A percentile compares a stretch with the other conserved stretches of the same genome.
These are phyloP conservation scores for Drosophila athabasca DNA, from an alignment of 1,140 invertebrate species.

Conservation along the genomic window DNA sequence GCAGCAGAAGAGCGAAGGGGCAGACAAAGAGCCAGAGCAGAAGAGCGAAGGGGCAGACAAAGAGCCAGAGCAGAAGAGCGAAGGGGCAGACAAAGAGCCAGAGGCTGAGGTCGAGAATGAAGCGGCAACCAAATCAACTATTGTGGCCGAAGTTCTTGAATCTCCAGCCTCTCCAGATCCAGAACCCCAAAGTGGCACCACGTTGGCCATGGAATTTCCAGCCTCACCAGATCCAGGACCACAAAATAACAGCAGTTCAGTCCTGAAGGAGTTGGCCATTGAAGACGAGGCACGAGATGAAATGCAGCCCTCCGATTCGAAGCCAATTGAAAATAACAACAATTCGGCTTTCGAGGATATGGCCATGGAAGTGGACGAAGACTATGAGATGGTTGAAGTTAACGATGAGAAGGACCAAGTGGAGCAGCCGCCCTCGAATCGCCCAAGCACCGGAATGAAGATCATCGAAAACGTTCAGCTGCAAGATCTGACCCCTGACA, in stretches of 20 bases:
- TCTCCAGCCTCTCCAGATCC: background rate
- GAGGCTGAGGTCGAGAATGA: no score
- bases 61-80: no score
- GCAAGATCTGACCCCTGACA: background rate
- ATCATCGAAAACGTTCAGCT: background rate
- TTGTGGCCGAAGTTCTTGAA: background rate
- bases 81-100: no score
- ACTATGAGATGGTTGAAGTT: no score
- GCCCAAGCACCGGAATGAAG: background rate
- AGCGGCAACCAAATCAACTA: no score
- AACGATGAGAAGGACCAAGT: background rate
- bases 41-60: no score
- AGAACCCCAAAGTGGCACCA: background rate
- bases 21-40: no score
- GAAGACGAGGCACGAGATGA: background rate
- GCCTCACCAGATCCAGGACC: background rate
- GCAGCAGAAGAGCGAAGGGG: no score
- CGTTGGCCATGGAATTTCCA: background rate
- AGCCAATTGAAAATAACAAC: background rate
- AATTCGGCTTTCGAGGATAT: no score
- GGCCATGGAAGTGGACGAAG: background rate
- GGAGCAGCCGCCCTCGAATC: no score
- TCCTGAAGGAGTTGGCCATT: background rate
- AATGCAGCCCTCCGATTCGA: background rate
- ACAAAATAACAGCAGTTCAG: constrained; percentile 14